Conservation (phyloP, 2,797 vertebrate genomes). For the Spinus pinus region DNA sequence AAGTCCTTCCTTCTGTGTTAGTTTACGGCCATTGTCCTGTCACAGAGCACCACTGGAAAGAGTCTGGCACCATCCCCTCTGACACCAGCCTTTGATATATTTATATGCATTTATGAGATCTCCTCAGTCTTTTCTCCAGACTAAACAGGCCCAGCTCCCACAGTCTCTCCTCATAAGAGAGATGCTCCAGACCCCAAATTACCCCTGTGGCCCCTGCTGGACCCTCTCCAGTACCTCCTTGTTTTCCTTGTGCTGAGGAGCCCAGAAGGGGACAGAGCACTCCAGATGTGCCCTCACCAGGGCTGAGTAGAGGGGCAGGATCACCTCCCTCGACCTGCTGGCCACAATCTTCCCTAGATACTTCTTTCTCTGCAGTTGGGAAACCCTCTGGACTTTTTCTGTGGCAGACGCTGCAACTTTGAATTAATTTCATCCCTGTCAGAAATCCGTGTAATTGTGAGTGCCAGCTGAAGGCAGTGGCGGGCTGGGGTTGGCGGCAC, state of each 20-base stretch:
- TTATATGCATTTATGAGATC: neutral
- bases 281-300: neutral
- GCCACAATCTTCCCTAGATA: no score
- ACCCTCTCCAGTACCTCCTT: neutral
- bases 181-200: neutral
- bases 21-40: neutral
- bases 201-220: neutral
- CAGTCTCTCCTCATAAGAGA: neutral
- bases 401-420: neutral
- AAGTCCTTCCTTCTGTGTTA: neutral
- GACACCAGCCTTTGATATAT: neutral
- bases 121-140: neutral
- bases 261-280: neutral
- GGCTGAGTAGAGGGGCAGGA: neutral
- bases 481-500: neutral
- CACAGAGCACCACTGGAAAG: neutral
- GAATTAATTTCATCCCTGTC: neutral
- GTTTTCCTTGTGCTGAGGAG: neutral
- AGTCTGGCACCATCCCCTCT: neutral
- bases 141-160: accelerated
- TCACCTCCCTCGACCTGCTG: neutral
- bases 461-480: accelerated
- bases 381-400: neutral
- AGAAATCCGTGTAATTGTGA: accelerated
- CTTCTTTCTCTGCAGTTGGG: neutral